Evolutionary conservation across 2,797 vertebrate species (phyloP), one percentile per base, ranked within the genome.

Genomic region (Odontamblyopus lacepedii): DNA sequence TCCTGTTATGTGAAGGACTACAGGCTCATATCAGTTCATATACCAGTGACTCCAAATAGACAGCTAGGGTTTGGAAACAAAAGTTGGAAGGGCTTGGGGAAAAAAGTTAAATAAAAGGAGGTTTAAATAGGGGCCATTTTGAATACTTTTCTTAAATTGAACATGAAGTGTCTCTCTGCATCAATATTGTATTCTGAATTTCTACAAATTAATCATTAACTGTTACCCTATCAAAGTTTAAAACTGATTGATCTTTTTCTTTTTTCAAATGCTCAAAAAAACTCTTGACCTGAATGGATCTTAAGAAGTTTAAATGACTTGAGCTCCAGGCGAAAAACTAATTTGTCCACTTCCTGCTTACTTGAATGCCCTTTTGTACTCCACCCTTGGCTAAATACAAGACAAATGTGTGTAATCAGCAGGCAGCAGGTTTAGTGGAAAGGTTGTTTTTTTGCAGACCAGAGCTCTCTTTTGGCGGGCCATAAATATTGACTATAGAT

Each of bases 331-430:
- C 77, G 26, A 72, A 76, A 75, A 83, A 70, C 62, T 87, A 81
- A 66, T 80, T 78, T 64, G 38, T 50, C 53, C 64, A 70, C 51
- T 41, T 66, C 50, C 60, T 75, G 71, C 53, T 65, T 65, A 44
- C 75, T 79, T 85, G 87, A 86, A 88, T 77, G 83, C 73, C 72
- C 74, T 88, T 87, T 77, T 85, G 83, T 80, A 69, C 85, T 88
- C 91, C 79, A 91, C 83, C 87, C 84, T 81, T 72, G 70, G 78
- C 76, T 90, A 89, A 93, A 91, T 90, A 83, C 91, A 91, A 92
- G 90, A 92, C 89, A 87, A 91, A 93, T 89, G 90, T 83, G 82
- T 76, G 83, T 90, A 92, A 93, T 94, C 92, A 92, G 83, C 71
- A 82, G 84, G 80, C 91, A 90, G 89, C 87, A 85, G 91, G 89